A percentile compares a stretch with the other conserved stretches of the same genome.
Evolutionary conservation across 2,888 invertebrate species (phyloP).

Genomic region (Cantharis lateralis): DNA sequence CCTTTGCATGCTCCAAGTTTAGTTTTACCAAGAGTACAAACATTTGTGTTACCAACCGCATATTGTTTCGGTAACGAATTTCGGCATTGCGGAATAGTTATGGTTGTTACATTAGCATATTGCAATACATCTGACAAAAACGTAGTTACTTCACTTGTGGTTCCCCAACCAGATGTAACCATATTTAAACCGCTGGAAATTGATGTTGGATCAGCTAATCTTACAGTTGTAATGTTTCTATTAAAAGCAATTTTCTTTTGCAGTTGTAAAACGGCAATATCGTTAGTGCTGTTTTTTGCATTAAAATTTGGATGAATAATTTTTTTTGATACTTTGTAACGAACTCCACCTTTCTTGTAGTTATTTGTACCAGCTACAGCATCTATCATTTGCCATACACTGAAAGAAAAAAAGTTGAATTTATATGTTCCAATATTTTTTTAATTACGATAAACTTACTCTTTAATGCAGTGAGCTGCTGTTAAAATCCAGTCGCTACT

Average conservation of each 20-base stretch:
- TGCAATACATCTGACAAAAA: background rate
- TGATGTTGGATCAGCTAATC: background rate
- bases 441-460: conserved; percentile 43
- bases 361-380: background rate
- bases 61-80: background rate
- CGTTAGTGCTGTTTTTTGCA: background rate
- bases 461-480: conserved; percentile 58
- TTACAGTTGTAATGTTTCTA: background rate
- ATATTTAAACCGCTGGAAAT: background rate
- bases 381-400: background rate
- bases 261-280: background rate
- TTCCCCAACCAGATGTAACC: background rate
- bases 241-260: background rate
- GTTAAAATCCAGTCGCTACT: conserved; percentile 53
- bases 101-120: background rate
- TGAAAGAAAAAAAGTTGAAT: background rate
- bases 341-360: background rate
- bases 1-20: background rate
- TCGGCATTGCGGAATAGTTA: background rate
- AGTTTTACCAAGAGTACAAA: background rate
- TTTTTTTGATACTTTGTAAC: background rate
- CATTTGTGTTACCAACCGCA: background rate
- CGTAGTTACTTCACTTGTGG: background rate
- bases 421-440: background rate
- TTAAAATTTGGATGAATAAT: background rate